Evolutionary conservation across 2,113 vertebrate genomes (phyloP).

Genomic region (Pontoporia blainvillei): DNA sequence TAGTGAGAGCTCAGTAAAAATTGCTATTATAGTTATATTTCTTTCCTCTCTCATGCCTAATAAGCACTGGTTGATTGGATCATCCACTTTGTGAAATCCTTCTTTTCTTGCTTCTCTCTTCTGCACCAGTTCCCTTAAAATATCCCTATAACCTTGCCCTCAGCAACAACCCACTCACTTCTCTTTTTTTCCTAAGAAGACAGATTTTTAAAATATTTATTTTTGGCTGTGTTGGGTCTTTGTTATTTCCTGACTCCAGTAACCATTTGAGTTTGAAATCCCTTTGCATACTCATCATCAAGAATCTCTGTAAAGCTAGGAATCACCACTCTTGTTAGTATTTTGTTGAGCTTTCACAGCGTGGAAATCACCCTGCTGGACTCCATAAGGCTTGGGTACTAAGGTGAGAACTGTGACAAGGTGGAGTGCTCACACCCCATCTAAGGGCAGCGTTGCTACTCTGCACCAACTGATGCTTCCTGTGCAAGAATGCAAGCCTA

Average conservation of each 20-base stretch:
- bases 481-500: not conserved
- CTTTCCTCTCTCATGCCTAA: not conserved
- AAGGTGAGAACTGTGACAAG: not conserved
- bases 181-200: no score
- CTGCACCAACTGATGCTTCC: not conserved
- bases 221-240: not conserved
- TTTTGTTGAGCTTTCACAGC: not conserved
- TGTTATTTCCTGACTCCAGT: not conserved
- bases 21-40: not conserved
- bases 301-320: not conserved
- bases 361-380: not conserved
- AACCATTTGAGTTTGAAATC: not conserved
- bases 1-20: not conserved
- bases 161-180: not conserved
- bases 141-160: not conserved
- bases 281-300: not conserved
- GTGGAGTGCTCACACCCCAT: accelerated
- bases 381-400: not conserved
- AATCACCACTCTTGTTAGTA: not conserved
- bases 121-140: not conserved
- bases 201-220: no score
- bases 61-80: not conserved
- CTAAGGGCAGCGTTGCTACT: accelerated
- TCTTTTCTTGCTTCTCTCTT: not conserved
- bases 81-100: not conserved